These are phyloP conservation scores for Muscicapa comitata DNA, from an alignment of 2,797 vertebrate species.

Conservation along the genomic window DNA sequence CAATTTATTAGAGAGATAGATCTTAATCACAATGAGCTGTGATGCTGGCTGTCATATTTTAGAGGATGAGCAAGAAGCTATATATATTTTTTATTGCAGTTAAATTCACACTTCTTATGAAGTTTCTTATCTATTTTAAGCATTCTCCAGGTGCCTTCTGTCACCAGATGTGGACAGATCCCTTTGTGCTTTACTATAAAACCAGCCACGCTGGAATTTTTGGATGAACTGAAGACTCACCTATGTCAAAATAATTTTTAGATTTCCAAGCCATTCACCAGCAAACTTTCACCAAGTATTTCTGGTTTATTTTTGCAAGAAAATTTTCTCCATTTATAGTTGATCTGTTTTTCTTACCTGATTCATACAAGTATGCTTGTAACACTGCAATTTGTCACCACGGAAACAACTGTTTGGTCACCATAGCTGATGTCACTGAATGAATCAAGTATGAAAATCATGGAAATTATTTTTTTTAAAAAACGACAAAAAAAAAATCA, in stretches of 20 bases:
- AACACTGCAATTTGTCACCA: conserved; percentile 27
- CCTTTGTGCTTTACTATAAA: not conserved
- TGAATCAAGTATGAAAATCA: not conserved
- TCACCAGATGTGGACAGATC: not conserved
- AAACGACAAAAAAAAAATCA: not conserved
- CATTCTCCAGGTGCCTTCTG: not conserved
- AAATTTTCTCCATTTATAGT: not conserved
- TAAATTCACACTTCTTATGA: not conserved
- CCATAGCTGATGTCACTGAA: not conserved
- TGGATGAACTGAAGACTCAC: not conserved
- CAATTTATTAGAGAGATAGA: not conserved
- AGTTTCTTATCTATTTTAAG: not conserved
- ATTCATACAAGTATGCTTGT: not conserved
- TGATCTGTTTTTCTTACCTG: not conserved
- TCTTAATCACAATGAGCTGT: not conserved
- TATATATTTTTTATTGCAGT: not conserved
- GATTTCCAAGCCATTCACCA: not conserved
- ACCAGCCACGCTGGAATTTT: not conserved
- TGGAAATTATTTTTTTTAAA: not conserved
- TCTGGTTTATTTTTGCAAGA: not conserved
- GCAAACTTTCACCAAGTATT: not conserved
- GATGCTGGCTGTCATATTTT: not conserved
- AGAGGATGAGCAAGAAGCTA: not conserved
- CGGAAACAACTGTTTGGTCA: not conserved
- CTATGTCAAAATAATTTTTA: not conserved